These are phyloP conservation scores for Toxotes jaculatrix DNA, from an alignment of 2,113 vertebrate genomes.

Conservation along the genomic window DNA sequence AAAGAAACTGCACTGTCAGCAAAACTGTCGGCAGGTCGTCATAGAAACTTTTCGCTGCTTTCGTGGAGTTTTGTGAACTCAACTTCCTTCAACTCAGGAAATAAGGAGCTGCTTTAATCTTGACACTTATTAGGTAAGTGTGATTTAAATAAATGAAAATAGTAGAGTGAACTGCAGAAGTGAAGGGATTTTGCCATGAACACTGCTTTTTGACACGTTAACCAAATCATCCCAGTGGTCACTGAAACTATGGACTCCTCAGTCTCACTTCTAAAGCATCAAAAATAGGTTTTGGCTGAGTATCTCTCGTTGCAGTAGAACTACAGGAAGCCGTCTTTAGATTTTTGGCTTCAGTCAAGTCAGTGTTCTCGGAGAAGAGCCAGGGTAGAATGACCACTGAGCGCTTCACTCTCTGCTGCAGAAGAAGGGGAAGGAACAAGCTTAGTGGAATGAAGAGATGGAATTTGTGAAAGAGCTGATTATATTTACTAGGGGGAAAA, in stretches of 20 bases:
- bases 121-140: no score
- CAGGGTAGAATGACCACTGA: conserved; percentile 24
- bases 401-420: conserved; percentile 25
- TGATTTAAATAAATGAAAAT: no score
- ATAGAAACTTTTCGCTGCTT: not conserved
- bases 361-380: conserved; percentile 37
- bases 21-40: not conserved
- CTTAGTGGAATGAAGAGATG: conserved; percentile 60
- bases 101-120: not conserved
- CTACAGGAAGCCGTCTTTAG: conserved; percentile 1
- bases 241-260: not conserved
- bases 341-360: conserved; percentile 33
- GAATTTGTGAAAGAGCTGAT: conserved; percentile 65
- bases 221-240: not conserved
- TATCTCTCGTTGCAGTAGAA: conserved; percentile 10
- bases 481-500: conserved; percentile 59
- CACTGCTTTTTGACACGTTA: no score
- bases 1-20: no score
- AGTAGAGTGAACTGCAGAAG: no score
- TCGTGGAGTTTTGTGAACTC: no score
- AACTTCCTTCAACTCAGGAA: not conserved
- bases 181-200: no score
- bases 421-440: conserved; percentile 15
- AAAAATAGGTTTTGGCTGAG: not conserved
- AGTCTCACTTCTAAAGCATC: not conserved